Conservation (phyloP, 2,797 vertebrate species). For the Scarus forsteni region DNA sequence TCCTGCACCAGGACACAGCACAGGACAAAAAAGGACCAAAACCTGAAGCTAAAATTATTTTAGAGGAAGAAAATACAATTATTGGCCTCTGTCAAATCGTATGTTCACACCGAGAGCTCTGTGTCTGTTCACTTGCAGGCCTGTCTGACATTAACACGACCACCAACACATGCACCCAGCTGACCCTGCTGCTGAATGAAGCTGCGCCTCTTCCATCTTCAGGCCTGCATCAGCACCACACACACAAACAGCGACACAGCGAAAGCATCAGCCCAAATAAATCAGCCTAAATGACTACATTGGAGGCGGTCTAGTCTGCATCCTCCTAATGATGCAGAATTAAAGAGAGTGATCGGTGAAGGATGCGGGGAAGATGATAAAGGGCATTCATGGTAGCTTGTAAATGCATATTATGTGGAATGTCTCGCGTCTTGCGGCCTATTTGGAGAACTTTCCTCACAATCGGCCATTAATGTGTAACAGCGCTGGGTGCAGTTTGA, state of each 20-base stretch:
- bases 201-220: conserved; percentile 48
- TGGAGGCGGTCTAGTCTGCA: not conserved
- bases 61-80: not conserved
- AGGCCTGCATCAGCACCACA: conserved; percentile 48
- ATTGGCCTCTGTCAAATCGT: not conserved
- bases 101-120: not conserved
- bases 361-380: conserved; percentile 7
- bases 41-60: not conserved
- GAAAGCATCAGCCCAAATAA: conserved; percentile 4
- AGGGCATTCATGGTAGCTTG: not conserved
- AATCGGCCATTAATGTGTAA: conserved; percentile 56
- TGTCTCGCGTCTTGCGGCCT: conserved; percentile 16
- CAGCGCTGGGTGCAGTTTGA: conserved; percentile 19
- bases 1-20: conserved; percentile 36
- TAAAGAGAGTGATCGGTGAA: conserved; percentile 18
- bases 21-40: not conserved
- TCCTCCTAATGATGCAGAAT: conserved; percentile 8
- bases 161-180: conserved; percentile 47
- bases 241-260: not conserved
- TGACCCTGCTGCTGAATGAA: conserved; percentile 55
- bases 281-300: conserved; percentile 9
- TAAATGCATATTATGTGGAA: conserved; percentile 39
- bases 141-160: conserved; percentile 11
- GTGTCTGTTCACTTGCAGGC: not conserved
- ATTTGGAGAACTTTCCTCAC: conserved; percentile 28